Evolutionary conservation across 2,888 invertebrate species (phyloP).

Genomic region (Strigamia crassipes): DNA sequence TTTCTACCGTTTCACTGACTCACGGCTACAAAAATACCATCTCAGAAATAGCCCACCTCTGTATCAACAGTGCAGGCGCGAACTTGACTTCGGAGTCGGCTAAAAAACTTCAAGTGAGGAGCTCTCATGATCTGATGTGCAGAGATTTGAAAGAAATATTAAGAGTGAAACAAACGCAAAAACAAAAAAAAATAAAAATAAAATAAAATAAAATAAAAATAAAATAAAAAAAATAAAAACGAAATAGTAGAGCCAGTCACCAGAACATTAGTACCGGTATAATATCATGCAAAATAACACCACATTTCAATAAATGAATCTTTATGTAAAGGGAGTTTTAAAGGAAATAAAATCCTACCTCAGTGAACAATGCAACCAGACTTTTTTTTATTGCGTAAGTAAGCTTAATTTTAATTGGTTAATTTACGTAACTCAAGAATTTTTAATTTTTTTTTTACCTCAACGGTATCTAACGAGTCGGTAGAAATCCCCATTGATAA

Average conservation of each 20-base stretch:
- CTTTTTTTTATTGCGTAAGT: neutral
- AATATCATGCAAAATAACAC: constrained; percentile 14
- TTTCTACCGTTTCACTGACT: neutral
- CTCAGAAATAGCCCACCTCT: constrained; percentile 24
- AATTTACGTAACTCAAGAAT: neutral
- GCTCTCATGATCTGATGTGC: constrained; percentile 85
- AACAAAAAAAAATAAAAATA: neutral
- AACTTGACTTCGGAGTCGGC: constrained; percentile 81
- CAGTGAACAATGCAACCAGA: neutral
- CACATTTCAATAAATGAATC: neutral
- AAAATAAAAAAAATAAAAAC: too few species aligned
- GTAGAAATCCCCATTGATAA: neutral
- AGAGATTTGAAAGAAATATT: constrained; percentile 29
- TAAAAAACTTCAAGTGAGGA: constrained; percentile 94
- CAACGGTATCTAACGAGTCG: too few species aligned
- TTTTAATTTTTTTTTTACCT: too few species aligned
- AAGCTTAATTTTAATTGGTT: neutral
- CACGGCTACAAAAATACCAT: neutral
- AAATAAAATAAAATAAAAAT: constrained; percentile 52
- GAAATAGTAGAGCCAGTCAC: constrained; percentile 54
- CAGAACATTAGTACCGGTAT: neutral
- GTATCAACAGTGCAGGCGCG: constrained; percentile 22
- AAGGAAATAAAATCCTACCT: constrained; percentile 19
- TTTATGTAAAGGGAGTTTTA: neutral
- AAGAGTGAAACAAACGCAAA: neutral